Evolutionary conservation across 2,113 vertebrate genomes (phyloP), one percentile per base, ranked within the genome.

Genomic region (Oryzias celebensis): DNA sequence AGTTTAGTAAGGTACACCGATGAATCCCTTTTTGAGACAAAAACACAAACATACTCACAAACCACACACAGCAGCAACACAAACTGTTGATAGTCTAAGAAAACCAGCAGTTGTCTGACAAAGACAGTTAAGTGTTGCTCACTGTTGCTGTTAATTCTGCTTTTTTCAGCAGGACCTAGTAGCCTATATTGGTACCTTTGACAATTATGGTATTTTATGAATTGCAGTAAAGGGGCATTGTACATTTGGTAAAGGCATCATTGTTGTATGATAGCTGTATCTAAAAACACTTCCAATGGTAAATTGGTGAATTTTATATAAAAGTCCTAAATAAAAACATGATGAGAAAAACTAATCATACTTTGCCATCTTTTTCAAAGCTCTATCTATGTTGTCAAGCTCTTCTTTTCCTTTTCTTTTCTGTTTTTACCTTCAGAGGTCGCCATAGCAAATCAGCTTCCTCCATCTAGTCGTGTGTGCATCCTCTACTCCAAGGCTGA

Each of bases 191-290:
- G 90, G 90, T 91, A 91, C 90, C 85, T 88, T 89, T 88, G 85
- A 80, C 84, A 85, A 85, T 80, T 87, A 84, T 86, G 85, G 82
- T 88, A 88, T 90, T 91, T 90, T 87, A 85, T 80, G 81, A 84
- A 81, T 85, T 83, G 75, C 81, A 83, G 81, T 84, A 81, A 88
- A 87, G 78, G 82, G 85, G 86, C 68, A 84, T 85, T 91, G 82
- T 91, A 85, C 58, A 85, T 89, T 91, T 88, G 87, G 84, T 88
- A 83, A 86, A 87, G 78, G 80, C 68, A 85, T 87, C 86, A 84
- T 89, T 89, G 85, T 87, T 91, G 85, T 90, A 89, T 89, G 73
- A 89, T 88, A 90, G 79, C 67, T 87, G 87, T 89, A 91, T 79
- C 84, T 88, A 88, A 90, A 78, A 85, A 83, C 87, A 89, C 89